Conservation (phyloP, 2,888 invertebrate species). For the Drosophila formosana region DNA sequence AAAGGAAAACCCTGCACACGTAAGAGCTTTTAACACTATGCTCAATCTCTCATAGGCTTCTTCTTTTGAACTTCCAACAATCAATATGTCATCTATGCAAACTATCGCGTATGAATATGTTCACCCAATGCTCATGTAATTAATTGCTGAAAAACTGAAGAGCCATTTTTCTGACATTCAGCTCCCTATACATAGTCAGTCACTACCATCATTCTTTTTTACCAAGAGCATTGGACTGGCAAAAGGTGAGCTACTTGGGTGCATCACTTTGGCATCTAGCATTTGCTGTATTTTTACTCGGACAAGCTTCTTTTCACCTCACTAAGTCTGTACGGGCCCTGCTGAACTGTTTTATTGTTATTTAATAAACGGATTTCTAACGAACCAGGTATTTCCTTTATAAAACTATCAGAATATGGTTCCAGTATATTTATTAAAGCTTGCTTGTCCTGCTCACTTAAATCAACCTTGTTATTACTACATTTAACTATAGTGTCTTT, state of each 20-base stretch:
- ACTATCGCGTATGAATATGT: conserved; percentile 15
- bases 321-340: too few species aligned
- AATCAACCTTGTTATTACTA: not conserved
- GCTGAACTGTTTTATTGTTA: not conserved
- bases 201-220: conserved; percentile 6
- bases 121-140: not conserved
- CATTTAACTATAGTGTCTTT: not conserved
- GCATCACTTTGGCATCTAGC: not conserved
- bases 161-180: conserved; percentile 2
- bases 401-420: not conserved
- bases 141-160: not conserved
- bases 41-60: conserved; percentile 16
- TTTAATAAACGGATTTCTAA: not conserved
- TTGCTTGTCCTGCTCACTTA: not conserved
- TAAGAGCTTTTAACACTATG: not conserved
- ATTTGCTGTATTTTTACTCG: not conserved
- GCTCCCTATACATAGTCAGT: not conserved
- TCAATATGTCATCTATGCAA: conserved; percentile 13
- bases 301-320: not conserved
- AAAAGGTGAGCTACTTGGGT: too few species aligned
- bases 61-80: conserved; percentile 19
- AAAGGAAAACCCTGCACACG: not conserved
- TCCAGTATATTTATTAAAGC: not conserved
- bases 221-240: too few species aligned
- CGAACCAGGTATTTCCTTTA: not conserved